Percentiles rank a stretch among this genome's conserved stretches.
These are phyloP conservation scores for Megaleporinus macrocephalus DNA, from an alignment of 2,113 vertebrate species.

Conservation along the genomic window DNA sequence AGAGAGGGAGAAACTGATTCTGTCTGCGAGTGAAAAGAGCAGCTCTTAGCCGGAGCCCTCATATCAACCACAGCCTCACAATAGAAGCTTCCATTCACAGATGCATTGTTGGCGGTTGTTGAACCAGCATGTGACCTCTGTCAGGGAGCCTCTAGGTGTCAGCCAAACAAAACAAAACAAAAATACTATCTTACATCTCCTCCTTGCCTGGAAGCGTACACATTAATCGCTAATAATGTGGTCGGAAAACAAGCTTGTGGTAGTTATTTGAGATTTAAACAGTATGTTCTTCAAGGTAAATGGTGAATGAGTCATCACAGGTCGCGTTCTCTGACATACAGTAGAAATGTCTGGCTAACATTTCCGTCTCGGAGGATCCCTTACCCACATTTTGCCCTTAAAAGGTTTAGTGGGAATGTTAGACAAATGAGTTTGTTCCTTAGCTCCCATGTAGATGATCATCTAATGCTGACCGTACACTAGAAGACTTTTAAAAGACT, in stretches of 20 bases:
- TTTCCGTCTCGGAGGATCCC: background rate
- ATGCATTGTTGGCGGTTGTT: slow-evolving; percentile 29
- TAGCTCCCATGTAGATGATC: too few relatives aligned
- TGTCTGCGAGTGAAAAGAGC: background rate
- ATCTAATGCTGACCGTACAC: too few relatives aligned
- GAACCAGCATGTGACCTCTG: slow-evolving; percentile 18
- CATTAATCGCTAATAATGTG: slow-evolving; percentile 1
- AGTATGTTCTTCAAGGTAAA: slow-evolving; percentile 5
- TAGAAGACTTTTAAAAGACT: too few relatives aligned
- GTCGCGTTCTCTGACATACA: background rate
- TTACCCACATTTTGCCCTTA: background rate
- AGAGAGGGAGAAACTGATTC: background rate
- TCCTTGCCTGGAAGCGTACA: slow-evolving; percentile 1
- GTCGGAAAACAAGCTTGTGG: background rate
- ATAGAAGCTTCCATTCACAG: slow-evolving; percentile 32
- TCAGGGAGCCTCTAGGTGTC: slow-evolving; percentile 30
- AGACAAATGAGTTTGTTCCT: too few relatives aligned
- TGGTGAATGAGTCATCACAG: background rate
- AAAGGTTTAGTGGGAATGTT: background rate
- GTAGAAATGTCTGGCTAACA: background rate
- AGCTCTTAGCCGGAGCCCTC: slow-evolving; percentile 27
- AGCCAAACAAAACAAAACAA: slow-evolving; percentile 44
- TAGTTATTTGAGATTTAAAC: background rate
- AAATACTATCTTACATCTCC: slow-evolving; percentile 30
- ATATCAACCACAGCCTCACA: slow-evolving; percentile 17